These are phyloP conservation scores for Siniperca scherzeri DNA, from an alignment of 2,797 vertebrate genomes.

Conservation along the genomic window DNA sequence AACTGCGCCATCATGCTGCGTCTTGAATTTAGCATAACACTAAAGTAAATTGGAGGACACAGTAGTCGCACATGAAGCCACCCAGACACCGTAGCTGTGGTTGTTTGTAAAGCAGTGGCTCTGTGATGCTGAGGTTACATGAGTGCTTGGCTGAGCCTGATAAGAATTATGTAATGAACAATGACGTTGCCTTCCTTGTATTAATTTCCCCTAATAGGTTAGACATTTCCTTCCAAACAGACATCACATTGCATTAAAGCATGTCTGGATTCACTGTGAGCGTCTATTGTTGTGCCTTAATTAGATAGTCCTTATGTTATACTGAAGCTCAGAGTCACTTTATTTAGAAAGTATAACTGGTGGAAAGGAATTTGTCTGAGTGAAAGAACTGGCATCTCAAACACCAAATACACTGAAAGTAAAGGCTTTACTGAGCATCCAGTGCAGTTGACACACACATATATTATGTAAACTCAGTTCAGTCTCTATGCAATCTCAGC, in stretches of 20 bases:
- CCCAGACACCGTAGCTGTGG: conserved; percentile 19
- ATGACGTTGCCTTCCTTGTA: conserved; percentile 12
- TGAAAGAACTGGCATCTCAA: not conserved
- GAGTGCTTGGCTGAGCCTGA: conserved; percentile 18
- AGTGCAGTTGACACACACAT: not conserved
- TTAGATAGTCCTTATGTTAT: conserved; percentile 8
- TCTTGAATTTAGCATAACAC: not conserved
- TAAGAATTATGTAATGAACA: conserved; percentile 54
- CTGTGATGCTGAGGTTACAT: conserved; percentile 20
- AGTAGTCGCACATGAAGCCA: not conserved
- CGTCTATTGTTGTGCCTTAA: conserved; percentile 22
- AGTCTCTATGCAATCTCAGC: not conserved
- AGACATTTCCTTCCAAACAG: conserved; percentile 19
- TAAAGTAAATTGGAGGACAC: not conserved
- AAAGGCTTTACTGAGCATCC: not conserved
- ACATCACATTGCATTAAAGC: not conserved
- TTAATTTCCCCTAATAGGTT: conserved; percentile 16
- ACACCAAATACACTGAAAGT: not conserved
- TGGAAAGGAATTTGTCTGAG: not conserved
- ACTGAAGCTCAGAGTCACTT: conserved; percentile 9
- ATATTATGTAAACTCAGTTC: not conserved
- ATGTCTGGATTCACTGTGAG: conserved; percentile 13
- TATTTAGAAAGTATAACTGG: conserved; percentile 1
- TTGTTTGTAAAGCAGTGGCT: conserved; percentile 20
- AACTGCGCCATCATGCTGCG: not conserved